Conservation (phyloP, 2,797 vertebrate genomes). For the Borostomias antarcticus region DNA sequence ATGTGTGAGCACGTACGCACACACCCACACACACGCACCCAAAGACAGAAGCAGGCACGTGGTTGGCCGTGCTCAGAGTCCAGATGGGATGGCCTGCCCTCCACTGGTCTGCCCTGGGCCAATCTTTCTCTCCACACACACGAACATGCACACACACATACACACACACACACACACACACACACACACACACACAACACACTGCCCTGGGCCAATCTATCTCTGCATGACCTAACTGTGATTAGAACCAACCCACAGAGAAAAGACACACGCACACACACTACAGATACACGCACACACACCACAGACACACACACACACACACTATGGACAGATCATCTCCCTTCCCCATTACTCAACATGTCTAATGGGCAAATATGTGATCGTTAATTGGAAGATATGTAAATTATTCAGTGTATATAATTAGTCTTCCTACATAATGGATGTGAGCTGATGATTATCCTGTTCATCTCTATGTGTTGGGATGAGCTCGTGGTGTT, state of each 20-base stretch:
- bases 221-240: constrained; percentile 67
- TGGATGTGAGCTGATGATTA: constrained; percentile 51
- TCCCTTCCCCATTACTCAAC: constrained; percentile 20
- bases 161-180: no score
- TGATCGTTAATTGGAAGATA: constrained; percentile 56
- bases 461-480: constrained; percentile 38
- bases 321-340: constrained; percentile 29
- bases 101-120: constrained; percentile 58
- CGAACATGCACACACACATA: no score
- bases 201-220: constrained; percentile 49
- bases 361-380: constrained; percentile 34
- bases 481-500: constrained; percentile 37
- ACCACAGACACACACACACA: constrained; percentile 22
- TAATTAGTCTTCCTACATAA: constrained; percentile 64
- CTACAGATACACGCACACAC: constrained; percentile 32
- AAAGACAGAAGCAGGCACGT: constrained; percentile 30
- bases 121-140: constrained; percentile 39
- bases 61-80: constrained; percentile 50
- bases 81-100: constrained; percentile 68
- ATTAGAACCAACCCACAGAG: constrained; percentile 65
- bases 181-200: no score
- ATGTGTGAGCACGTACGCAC: background rate
- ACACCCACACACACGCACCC: constrained; percentile 5
- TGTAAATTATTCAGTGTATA: constrained; percentile 62
- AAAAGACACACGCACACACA: constrained; percentile 25